A percentile compares a stretch with the other conserved stretches of the same genome.
phyloP scores from a whole-genome alignment of 2,888 invertebrate species.

The Dinocampus coccinellae region DNA sequence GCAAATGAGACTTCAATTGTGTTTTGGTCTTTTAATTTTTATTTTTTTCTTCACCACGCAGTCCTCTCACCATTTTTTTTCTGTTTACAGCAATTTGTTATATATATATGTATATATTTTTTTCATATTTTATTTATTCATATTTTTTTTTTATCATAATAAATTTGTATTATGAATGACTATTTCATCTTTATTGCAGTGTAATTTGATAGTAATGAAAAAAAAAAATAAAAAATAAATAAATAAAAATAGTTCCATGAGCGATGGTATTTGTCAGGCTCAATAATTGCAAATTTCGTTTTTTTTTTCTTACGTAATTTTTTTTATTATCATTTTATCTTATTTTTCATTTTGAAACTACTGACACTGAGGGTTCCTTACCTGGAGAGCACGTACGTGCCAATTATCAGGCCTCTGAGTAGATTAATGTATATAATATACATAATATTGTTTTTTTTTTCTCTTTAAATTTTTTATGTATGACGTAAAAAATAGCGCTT shows the following conservation, averaged over 20 bases:
- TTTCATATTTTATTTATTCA: not conserved
- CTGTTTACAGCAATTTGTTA: slow-evolving; percentile 17
- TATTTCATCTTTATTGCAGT: slow-evolving; percentile 2
- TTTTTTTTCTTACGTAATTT: slow-evolving; percentile 17
- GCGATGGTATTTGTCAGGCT: slow-evolving; percentile 23
- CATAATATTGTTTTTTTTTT: not conserved
- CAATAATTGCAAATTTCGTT: slow-evolving; percentile 19
- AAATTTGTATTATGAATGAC: not conserved
- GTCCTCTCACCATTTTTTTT: slow-evolving; percentile 12
- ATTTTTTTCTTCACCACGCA: slow-evolving; percentile 14
- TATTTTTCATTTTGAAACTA: not conserved
- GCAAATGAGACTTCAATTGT: not conserved
- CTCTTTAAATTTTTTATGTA: not conserved
- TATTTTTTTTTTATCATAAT: slow-evolving; percentile 7
- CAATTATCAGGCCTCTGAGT: slow-evolving; percentile 19
- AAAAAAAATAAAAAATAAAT: no score
- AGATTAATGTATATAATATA: slow-evolving; percentile 20
- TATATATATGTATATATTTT: no score
- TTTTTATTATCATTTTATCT: not conserved
- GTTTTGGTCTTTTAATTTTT: not conserved
- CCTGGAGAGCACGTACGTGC: slow-evolving; percentile 10
- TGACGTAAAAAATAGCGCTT: not conserved
- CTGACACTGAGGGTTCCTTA: not conserved
- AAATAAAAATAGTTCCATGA: not conserved
- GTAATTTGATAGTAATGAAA: not conserved